Base-by-base conservation (phyloP, 2,797 vertebrate species). In the Anas bahamensis region DNA sequence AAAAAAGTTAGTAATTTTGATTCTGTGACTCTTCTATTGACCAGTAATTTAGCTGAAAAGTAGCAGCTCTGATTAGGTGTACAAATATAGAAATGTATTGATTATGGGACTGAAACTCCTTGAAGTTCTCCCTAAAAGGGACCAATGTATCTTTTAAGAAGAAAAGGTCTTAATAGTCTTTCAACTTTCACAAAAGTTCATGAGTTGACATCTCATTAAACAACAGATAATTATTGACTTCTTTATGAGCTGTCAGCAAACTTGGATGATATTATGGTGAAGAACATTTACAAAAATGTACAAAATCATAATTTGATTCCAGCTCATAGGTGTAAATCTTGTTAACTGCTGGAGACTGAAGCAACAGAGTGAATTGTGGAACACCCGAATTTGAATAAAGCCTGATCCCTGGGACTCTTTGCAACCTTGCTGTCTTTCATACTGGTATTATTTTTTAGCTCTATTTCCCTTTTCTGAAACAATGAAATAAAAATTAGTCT, bases 21-120 rank as follows among this genome's bases (percentile, higher is more conserved):
- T 96, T 97, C 91, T 95, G 10, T 76, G 85, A 79, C 87, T 95
- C 31, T 95, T 33, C 84, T 94, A 95, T 92, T 95, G 95, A 95
- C 81, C 22, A 89, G 60, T 86, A 87, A 84, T 96, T 96, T 93
- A 97, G 56, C 73, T 94, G 80, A 89, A 94, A 97, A 97, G 66
- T 71, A 96, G 87, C 95, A 94, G 10, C 53, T 85, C 68, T 96
- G 83, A 97, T 97, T 96, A 96, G 94, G 31, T 84, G 84, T 92
- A 97, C 91, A 97, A 97, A 97, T 97, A 96, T 65, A 97, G 96
- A 96, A 96, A 95, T 86, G 52, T 86, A 97, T 97, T 81, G 93
- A 98, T 96, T 88, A 88, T 29, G 53, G 31, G 22, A 93, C 61
- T 80, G 75, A 96, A 97, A 79, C 56, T 94, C 83, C 90, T 97